Evolutionary conservation across 2,113 vertebrate species (phyloP).

Genomic region (Pygoscelis adeliae): DNA sequence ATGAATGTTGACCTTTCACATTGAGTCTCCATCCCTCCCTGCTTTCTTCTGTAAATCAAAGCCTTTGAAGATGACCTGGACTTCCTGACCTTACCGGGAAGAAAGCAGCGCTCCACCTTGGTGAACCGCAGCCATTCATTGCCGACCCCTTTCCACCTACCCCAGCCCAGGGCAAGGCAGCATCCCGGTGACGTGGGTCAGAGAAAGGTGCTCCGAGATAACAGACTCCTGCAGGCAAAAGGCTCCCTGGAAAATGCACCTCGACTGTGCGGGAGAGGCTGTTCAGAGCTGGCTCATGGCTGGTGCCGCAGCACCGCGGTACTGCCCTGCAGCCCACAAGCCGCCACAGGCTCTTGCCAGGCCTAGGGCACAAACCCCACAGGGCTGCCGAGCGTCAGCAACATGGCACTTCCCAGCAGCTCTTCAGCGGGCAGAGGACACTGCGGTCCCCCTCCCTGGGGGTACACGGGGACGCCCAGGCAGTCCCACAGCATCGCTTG

Average conservation of each 20-base stretch:
- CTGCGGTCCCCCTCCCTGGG: rapidly evolving
- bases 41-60: neutral
- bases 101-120: neutral
- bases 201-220: neutral
- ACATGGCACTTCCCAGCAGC: neutral
- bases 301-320: rapidly evolving
- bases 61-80: neutral
- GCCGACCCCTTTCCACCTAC: rapidly evolving
- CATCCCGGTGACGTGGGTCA: rapidly evolving
- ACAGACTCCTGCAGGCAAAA: neutral
- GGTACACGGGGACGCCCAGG: rapidly evolving
- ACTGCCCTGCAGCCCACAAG: neutral
- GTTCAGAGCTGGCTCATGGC: rapidly evolving
- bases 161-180: neutral
- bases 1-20: neutral
- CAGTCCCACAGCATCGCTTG: rapidly evolving
- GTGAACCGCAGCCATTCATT: rapidly evolving
- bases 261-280: rapidly evolving
- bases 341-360: rapidly evolving
- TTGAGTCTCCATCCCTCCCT: neutral
- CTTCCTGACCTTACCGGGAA: neutral
- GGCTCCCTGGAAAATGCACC: neutral
- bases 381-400: rapidly evolving
- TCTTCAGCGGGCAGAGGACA: neutral
- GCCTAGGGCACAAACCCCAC: rapidly evolving